Conservation (phyloP, 2,888 invertebrate species). For the Ypsolopha sequella region DNA sequence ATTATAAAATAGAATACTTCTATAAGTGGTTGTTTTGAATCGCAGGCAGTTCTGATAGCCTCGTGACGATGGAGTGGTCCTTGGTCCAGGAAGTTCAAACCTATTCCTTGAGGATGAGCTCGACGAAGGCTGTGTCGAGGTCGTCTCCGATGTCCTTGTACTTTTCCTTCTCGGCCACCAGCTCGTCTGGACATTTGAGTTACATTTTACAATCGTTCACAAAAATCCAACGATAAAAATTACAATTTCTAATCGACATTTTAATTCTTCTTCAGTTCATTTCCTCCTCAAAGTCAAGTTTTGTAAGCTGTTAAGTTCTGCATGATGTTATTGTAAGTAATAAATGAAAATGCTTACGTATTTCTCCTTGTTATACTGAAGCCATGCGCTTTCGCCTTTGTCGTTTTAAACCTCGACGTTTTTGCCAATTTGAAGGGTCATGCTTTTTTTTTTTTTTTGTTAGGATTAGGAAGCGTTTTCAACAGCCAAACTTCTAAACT, state of each 20-base stretch:
- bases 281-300: slow-evolving; percentile 43
- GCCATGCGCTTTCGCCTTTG: slow-evolving; percentile 51
- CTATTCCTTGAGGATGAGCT: slow-evolving; percentile 84
- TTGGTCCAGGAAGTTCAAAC: slow-evolving; percentile 11
- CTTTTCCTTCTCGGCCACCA: slow-evolving; percentile 97
- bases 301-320: slow-evolving; percentile 12
- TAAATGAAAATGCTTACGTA: slow-evolving; percentile 44
- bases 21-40: slow-evolving; percentile 38
- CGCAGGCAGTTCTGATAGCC: slow-evolving; percentile 33
- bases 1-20: slow-evolving; percentile 54
- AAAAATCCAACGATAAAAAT: background rate
- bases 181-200: slow-evolving; percentile 79
- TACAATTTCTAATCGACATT: background rate
- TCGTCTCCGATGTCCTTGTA: slow-evolving; percentile 99
- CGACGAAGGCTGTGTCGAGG: slow-evolving; percentile 98
- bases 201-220: background rate
- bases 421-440: background rate
- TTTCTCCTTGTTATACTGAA: slow-evolving; percentile 58
- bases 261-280: slow-evolving; percentile 6
- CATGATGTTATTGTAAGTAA: slow-evolving; percentile 19
- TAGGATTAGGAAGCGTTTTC: background rate
- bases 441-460: background rate
- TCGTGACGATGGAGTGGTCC: slow-evolving; percentile 7
- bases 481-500: background rate
- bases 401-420: slow-evolving; percentile 6